Base-by-base conservation (phyloP, 2,888 invertebrate species). In the Nezara viridula region DNA sequence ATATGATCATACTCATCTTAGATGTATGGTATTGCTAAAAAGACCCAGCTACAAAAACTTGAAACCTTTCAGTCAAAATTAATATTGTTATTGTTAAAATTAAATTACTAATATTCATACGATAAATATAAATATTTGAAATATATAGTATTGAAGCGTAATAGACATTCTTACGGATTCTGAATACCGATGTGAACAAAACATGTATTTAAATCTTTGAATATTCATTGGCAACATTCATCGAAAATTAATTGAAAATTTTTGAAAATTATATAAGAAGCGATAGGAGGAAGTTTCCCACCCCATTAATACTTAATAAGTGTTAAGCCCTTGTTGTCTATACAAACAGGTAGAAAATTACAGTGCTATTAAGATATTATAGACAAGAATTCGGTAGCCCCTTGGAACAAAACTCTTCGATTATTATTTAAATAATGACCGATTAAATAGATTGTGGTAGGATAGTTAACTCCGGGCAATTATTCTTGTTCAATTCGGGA, bases 391-490 rank as follows among this genome's bases (percentile, higher is more conserved):
- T 73, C 37, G 66, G 66, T 37, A 73, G 66, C 66, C 7, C 19
- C 21, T 73, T 73, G 66, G 19, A 19, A 32, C 32, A 37, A 27
- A 73, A 37, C 9, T 37, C 5, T 73, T 73, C 32, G 66, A 73
- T 73, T 73, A 73, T 73, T 73, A 73, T 73, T 73, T 73, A 73
- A 37, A 73, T 73, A 73, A 73, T 73, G 66, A 73, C 66, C 66
- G 66, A 73, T 73, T 73, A 73, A 73, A 73, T 73, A 19, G 37
- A 73, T 37, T 73, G 37, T 73, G 66, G 66, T 21, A 4, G 7
- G 66, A 73, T 73, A 73, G 66, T 37, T 37, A 73, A 37, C 66
- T 73, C 37, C 32, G 37, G 32, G 7, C 19, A 73, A 73, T 73
- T 73, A 73, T 37, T 21, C 19, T 2, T 37, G 66, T 37, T 73